Evolutionary conservation across 1,140 invertebrate genomes (phyloP), one percentile per base, ranked within the genome.

Genomic region (Trichonephila clavata): DNA sequence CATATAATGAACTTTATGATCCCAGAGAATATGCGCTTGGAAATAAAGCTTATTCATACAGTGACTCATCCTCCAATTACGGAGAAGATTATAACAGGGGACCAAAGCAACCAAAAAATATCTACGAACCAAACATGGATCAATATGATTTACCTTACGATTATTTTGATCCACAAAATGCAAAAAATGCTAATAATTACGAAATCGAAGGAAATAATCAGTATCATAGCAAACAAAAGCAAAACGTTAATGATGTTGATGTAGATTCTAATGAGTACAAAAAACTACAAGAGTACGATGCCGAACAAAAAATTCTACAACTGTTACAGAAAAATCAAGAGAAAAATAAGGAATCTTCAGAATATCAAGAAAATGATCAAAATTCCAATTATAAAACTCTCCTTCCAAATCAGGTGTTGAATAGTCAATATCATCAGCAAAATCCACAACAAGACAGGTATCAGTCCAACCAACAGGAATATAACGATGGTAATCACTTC

Each of bases 21-120:
- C 92, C 92, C 10, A 71, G 92, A 93, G 92, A 93, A 43, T 93
- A 71, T 43, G 68, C 87, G 43, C 88, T 93, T 80, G 86, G 86
- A 59, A 88, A 87, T 24, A 93, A 88, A 80, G 86, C 57, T 50
- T 93, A 61, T 63, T 59, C 10, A 6, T 80, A 87, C 18, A 87
- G 24, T 32, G 63, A 87, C 27, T 21, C 86, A 10, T 13, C 57
- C 24, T 16, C 20, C 27, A 86, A 14, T 18, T 43, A 71, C 7
- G 77, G 77, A 50, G n/a, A 32, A 13, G 68, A 60, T 63, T 68
- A 65, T 16, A 60, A 21, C 24, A 32, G 20, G 24, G 43, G 86
- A 32, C 63, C 57, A 39, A 32, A 86, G 39, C 91, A 68, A 32
- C 18, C n/a, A 39, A 14, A 43, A 8, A 60, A 32, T 59, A 61